Base-by-base conservation (phyloP, 2,888 invertebrate species). In the Argyra leucocephala region DNA sequence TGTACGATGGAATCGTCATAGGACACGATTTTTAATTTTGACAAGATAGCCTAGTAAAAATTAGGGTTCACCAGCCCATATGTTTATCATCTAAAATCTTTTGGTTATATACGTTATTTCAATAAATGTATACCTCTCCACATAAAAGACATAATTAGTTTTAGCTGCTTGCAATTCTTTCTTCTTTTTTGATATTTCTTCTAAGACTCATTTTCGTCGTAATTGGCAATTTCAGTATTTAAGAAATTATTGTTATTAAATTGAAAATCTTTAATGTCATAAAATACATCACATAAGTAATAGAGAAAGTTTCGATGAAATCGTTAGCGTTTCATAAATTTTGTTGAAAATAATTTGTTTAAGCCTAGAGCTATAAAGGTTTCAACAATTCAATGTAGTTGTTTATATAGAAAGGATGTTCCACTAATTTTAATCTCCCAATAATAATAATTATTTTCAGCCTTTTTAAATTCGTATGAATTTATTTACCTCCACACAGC, bases 381-480 rank as follows among this genome's bases (percentile, higher is more conserved):
- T 59, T 86, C 88, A 65, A 91, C 83, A 76, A 90, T 91, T 66
- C 91, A 86, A 63, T 93, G 86, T 60, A 93, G 87, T 84, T 93
- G 93, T 74, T 88, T 89, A 74, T 92, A 90, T 9, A 93, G 82
- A 82, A 92, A 93, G 10, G 87, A 85, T 73, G 77, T 83, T 2
- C 86, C 85, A 66, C 81, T 82, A 61, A 88, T 82, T 70, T 83
- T 82, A 64, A 92, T 81, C 71, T 90, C 83, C 84, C 87, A 87
- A 75, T 85, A 88, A 74, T 83, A 76, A 72, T 84, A 87, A 63
- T 81, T 71, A 3, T 78, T 73, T 10, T 76, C 70, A 0, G 79
- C 76, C 59, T 75, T 73, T 9, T 76, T 72, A 12, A 71, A 71
- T 57, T 83, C 82, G 68, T 81, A 78, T 3, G 79, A 74, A 59